phyloP scores from a whole-genome alignment of 2,888 invertebrate species.

The Drosophila lutescens region DNA sequence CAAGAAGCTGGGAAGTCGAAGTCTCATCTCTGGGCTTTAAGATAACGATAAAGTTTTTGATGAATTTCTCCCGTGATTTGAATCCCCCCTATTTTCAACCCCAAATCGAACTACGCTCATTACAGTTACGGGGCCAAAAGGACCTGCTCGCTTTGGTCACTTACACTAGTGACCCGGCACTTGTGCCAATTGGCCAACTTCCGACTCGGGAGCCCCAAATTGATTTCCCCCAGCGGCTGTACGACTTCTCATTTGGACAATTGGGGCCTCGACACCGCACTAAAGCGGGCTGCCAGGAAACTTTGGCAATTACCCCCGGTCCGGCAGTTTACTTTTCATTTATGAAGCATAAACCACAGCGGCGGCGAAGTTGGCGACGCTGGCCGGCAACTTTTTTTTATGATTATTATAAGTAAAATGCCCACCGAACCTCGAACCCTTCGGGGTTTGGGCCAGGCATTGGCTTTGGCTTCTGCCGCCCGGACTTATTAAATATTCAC shows the following conservation, averaged over 20 bases:
- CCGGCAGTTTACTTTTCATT: constrained; percentile 70
- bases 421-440: constrained; percentile 36
- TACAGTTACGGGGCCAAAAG: constrained; percentile 4
- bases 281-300: constrained; percentile 65
- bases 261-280: constrained; percentile 51
- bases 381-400: constrained; percentile 67
- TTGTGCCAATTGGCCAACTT: constrained; percentile 59
- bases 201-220: constrained; percentile 56
- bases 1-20: constrained; percentile 10
- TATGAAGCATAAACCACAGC: constrained; percentile 64
- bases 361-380: constrained; percentile 46
- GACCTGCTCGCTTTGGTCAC: constrained; percentile 30
- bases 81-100: too few relatives aligned
- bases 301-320: constrained; percentile 74
- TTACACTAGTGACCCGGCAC: constrained; percentile 10
- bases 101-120: constrained; percentile 27
- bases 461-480: constrained; percentile 41
- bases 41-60: constrained; percentile 34
- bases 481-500: constrained; percentile 78
- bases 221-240: constrained; percentile 72
- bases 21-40: constrained; percentile 26
- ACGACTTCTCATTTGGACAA: constrained; percentile 42
- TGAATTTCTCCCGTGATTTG: constrained; percentile 25
- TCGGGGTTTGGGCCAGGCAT: constrained; percentile 10
- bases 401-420: constrained; percentile 76